Evolutionary conservation across 2,797 vertebrate genomes (phyloP), one percentile per base, ranked within the genome.

Genomic region (Hephaestus fuliginosus): DNA sequence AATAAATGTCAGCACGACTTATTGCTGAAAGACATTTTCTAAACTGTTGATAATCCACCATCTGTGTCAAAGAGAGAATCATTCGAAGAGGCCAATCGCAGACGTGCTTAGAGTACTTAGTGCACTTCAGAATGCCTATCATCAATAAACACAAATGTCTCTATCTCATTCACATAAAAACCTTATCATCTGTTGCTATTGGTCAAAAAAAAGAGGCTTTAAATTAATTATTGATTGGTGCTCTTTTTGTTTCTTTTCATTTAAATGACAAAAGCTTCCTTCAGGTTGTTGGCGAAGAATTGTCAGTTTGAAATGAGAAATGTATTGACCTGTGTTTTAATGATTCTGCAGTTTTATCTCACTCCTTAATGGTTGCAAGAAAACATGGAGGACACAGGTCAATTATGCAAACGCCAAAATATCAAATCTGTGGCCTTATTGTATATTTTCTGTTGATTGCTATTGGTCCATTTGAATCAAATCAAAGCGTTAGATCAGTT

Each of bases 41-140:
- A 92, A 93, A 93, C 91, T 90, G 81, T 93, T 94, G 92, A 94
- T 95, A 94, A 95, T 96, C 93, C 87, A 58, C 92, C 91, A 91
- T 94, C 91, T 93, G 93, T 91, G 91, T 95, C 90, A 92, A 93
- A 90, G 91, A 77, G 88, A 87, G 82, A 86, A 88, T 88, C 75
- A 55, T 83, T 90, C 25, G 67, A 90, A 89, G 86, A 85, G 86
- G 89, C 84, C 85, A 73, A 83, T 91, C 74, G 62, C 81, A 79
- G 75, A 77, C 83, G 76, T 81, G 88, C 80, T 82, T 41, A 17
- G 89, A 84, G 84, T 85, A 70, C 89, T 88, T 76, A 78, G 86
- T 74, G 77, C 78, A 78, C 79, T 86, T 87, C 67, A 80, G 60
- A 78, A 86, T 76, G 89, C 81, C 88, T 61, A 58, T 90, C 91